A percentile compares a stretch with the other conserved stretches of the same genome.
phyloP scores from a whole-genome alignment of 2,113 vertebrate genomes.

The Tachuris rubrigastra region DNA sequence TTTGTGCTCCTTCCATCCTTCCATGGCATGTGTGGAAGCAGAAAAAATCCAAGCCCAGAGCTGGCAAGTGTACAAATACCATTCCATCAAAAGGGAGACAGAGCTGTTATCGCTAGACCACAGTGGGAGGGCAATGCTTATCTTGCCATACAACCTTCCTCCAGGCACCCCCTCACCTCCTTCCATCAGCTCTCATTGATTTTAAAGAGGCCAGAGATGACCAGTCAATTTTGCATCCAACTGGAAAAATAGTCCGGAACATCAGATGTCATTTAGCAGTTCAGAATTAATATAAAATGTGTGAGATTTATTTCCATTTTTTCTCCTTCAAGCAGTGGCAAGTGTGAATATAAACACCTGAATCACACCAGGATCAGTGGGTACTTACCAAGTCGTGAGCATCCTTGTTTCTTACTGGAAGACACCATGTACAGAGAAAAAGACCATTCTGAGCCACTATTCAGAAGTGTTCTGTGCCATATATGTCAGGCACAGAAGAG shows the following conservation, averaged over 20 bases:
- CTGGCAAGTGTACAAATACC: neutral
- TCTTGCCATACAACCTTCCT: neutral
- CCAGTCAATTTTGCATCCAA: neutral
- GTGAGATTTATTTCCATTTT: neutral
- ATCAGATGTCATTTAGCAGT: neutral
- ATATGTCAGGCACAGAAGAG: neutral
- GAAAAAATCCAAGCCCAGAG: neutral
- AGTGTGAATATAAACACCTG: fast-evolving
- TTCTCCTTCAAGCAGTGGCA: neutral
- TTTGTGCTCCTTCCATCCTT: neutral
- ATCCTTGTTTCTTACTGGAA: neutral
- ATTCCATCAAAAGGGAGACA: neutral
- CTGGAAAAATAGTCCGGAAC: neutral
- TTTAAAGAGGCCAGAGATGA: neutral
- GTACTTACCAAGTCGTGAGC: neutral
- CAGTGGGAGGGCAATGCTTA: neutral
- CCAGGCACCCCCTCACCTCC: neutral
- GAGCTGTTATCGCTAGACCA: fast-evolving
- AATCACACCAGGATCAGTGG: neutral
- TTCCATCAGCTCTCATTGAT: neutral
- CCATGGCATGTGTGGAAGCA: fast-evolving
- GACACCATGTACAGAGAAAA: neutral
- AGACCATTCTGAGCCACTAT: neutral
- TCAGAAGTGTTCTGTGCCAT: fast-evolving
- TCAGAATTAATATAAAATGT: neutral